Base-by-base conservation (phyloP, 2,888 invertebrate species). In the Ariolimax columbianus region DNA sequence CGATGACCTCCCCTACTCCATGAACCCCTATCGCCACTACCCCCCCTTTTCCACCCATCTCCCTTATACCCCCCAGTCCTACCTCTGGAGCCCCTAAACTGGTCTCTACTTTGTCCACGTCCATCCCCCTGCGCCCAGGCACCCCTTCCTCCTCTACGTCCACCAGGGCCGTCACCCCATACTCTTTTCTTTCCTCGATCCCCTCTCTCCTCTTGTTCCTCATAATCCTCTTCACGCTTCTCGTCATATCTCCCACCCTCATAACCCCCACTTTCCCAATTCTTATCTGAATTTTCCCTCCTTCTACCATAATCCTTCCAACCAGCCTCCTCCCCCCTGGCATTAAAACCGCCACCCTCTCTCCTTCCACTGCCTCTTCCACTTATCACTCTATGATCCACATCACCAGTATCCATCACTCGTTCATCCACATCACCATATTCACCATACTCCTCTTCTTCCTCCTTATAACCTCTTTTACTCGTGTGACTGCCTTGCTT, bases 111-210 rank as follows among this genome's bases (percentile, higher is more conserved):
- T 51, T 83, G 83, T 43, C 88, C 86, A 55, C 83, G 75, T 26
- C 84, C 85, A 66, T 63, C 77, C 3, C 87, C 80, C 30, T 82
- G 77, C 33, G 79, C 85, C 86, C 81, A 86, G 77, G 68, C 85
- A 79, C 87, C 73, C 33, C 63, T 84, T 78, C 87, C 82, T 72
- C 86, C 82, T 63, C 85, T 77, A 38, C 84, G 80, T 68, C 75
- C 81, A 26, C 86, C 85, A 0, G 86, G 86, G 7, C 88, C 87
- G 26, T 87, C 87, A 78, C 85, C 82, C 85, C 85, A 84, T 33
- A 38, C 66, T 36, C 87, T 82, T 66, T 85, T 85, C 59, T 84
- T 80, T 19, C 84, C 83, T 59, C 83, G 80, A 36, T 75, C 59
- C 17, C 17, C 55, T 85, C 82, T 82, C 43, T 40, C 66, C 75